Evolutionary conservation across 2,113 vertebrate genomes (phyloP), one percentile per base, ranked within the genome.

Genomic region (Lucifuga dentata): DNA sequence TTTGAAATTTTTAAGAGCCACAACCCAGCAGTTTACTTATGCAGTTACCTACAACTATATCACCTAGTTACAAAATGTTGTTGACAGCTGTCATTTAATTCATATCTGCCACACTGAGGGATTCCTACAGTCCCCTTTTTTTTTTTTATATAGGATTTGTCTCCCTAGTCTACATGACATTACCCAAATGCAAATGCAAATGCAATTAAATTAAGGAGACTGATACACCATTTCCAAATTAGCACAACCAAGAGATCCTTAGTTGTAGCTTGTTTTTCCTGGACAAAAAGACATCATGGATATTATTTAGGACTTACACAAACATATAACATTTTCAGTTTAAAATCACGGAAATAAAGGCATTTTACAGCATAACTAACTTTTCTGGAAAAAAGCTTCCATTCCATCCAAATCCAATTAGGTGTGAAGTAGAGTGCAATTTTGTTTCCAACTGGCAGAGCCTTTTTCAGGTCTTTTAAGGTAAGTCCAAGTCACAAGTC

Each of bases 201-300:
- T 44, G 58, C 64, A 85, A 82, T 90, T 58, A 64, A 49, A 81
- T 84, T 73, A 65, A 50, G 24, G 65, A 72, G 83, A 78, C 36
- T 86, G 76, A 80, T 80, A 80, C 5, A 60, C 59, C 56, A 52
- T 26, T 56, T 74, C 67, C 43, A 67, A 73, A 68, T 80, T 56
- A 80, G 39, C 52, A 21, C 44, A 57, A 43, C 78, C 45, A 15
- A 67, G 38, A 77, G 40, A 10, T 1, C 10, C 67, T 87, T 61
- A 76, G 68, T 44, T 20, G 43, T 63, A 71, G 60, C 64, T 43
- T 71, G 41, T 66, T 49, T 53, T 24, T 49, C 35, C n/a, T 24
- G 20, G 32, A 4, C n/a, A 58, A 35, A 44, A 38, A 68, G 64
- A 59, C 44, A 71, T 58, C 58, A 68, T 49, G 17, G 23, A 55